Evolutionary conservation across 1,140 invertebrate genomes (phyloP).

Genomic region (Heliconius hermathena): DNA sequence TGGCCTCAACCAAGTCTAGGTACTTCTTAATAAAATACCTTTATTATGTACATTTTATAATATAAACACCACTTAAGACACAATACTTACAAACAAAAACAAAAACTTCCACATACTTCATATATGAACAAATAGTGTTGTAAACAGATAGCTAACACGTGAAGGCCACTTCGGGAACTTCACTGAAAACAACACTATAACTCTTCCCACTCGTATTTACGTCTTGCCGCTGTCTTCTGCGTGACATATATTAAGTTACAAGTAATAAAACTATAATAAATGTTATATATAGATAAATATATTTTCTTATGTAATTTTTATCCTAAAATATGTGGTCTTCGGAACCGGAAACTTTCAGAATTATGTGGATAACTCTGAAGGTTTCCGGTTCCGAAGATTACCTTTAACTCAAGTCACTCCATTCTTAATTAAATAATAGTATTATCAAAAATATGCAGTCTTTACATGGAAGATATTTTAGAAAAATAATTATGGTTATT

Average conservation of each 20-base stretch:
- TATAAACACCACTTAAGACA: neutral
- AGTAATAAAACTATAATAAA: neutral
- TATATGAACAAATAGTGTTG: neutral
- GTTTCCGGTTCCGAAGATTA: too few relatives aligned
- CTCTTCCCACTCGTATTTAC: constrained; percentile 1
- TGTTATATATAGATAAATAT: neutral
- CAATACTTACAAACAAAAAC: neutral
- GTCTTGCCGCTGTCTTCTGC: neutral
- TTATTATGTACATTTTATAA: neutral
- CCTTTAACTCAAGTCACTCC: too few relatives aligned
- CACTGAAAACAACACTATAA: constrained; percentile 1
- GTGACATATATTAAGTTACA: neutral
- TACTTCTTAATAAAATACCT: neutral
- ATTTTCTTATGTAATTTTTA: too few relatives aligned
- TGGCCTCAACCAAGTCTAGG: too few relatives aligned
- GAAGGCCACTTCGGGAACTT: neutral
- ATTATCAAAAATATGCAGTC: too few relatives aligned
- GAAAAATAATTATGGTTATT: too few relatives aligned
- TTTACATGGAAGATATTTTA: too few relatives aligned
- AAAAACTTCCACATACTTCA: neutral
- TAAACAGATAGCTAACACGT: neutral
- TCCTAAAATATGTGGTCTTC: too few relatives aligned
- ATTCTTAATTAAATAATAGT: too few relatives aligned
- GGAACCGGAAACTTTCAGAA: too few relatives aligned
- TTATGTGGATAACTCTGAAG: too few relatives aligned